phyloP scores from a whole-genome alignment of 2,113 vertebrate genomes.

The Holacanthus passer region DNA sequence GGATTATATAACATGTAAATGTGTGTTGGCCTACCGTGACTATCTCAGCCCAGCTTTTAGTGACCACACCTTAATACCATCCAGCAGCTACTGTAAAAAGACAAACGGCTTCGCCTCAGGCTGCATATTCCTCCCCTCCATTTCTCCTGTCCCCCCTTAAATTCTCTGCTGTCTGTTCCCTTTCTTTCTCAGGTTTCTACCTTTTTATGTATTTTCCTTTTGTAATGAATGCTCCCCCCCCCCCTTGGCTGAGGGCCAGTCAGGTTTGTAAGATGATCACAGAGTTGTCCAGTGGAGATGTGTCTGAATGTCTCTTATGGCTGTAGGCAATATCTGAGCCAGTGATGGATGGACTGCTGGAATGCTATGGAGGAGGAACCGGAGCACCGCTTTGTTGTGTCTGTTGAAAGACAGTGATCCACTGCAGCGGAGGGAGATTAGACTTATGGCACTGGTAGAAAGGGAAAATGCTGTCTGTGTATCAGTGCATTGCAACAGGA shows the following conservation, averaged over 20 bases:
- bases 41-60: not conserved
- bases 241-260: conserved; percentile 67
- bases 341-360: conserved; percentile 68
- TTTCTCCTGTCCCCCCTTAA: conserved; percentile 19
- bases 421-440: conserved; percentile 38
- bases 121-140: conserved; percentile 16
- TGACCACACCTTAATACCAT: not conserved
- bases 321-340: conserved; percentile 65
- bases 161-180: conserved; percentile 31
- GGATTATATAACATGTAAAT: not conserved
- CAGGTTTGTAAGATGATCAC: conserved; percentile 76
- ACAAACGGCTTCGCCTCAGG: conserved; percentile 25
- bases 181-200: conserved; percentile 64
- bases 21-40: not conserved
- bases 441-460: conserved; percentile 19
- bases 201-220: conserved; percentile 68
- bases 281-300: conserved; percentile 67
- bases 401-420: conserved; percentile 54
- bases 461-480: conserved; percentile 8
- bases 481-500: conserved; percentile 22
- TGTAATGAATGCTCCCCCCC: conserved; percentile 57
- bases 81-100: not conserved
- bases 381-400: conserved; percentile 56
- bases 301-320: conserved; percentile 66
- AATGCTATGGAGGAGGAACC: conserved; percentile 39